Conservation (phyloP, 2,888 invertebrate genomes). For the Druceiella hillmani region DNA sequence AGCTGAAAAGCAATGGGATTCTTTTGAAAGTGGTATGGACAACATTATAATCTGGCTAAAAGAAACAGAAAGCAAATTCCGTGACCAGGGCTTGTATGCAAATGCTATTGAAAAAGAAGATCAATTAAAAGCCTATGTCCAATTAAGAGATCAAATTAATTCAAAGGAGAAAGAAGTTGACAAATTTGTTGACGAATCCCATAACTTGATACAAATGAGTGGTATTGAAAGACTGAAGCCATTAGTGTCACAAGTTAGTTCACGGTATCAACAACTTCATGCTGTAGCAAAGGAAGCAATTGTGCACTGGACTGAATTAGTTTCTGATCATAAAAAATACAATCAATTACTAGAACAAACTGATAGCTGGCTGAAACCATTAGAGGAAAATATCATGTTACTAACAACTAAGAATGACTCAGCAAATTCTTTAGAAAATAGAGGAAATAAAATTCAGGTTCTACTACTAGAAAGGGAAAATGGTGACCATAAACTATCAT, state of each 20-base stretch:
- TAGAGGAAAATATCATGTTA: slow-evolving; percentile 63
- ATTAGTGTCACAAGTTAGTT: slow-evolving; percentile 83
- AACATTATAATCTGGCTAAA: slow-evolving; percentile 83
- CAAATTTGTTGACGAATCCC: slow-evolving; percentile 84
- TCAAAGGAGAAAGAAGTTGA: slow-evolving; percentile 83
- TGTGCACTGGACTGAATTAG: slow-evolving; percentile 76
- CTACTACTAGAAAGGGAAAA: slow-evolving; percentile 77
- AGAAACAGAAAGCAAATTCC: slow-evolving; percentile 74
- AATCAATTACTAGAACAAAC: slow-evolving; percentile 70
- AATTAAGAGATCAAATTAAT: slow-evolving; percentile 69
- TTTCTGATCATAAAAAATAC: slow-evolving; percentile 77
- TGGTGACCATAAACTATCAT: slow-evolving; percentile 72
- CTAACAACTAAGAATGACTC: slow-evolving; percentile 61
- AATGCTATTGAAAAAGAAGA: slow-evolving; percentile 75
- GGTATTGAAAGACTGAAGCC: slow-evolving; percentile 83
- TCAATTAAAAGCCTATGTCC: slow-evolving; percentile 65
- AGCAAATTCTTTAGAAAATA: slow-evolving; percentile 57
- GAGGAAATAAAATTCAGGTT: slow-evolving; percentile 63
- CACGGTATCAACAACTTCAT: slow-evolving; percentile 76
- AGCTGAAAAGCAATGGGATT: slow-evolving; percentile 76
- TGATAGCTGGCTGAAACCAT: slow-evolving; percentile 68
- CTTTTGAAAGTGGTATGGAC: slow-evolving; percentile 79
- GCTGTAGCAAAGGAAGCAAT: slow-evolving; percentile 80
- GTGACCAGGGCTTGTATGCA: slow-evolving; percentile 80
- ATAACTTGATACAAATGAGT: slow-evolving; percentile 76